phyloP scores from a whole-genome alignment of 2,113 vertebrate genomes.

The Gorsachius goisagi region DNA sequence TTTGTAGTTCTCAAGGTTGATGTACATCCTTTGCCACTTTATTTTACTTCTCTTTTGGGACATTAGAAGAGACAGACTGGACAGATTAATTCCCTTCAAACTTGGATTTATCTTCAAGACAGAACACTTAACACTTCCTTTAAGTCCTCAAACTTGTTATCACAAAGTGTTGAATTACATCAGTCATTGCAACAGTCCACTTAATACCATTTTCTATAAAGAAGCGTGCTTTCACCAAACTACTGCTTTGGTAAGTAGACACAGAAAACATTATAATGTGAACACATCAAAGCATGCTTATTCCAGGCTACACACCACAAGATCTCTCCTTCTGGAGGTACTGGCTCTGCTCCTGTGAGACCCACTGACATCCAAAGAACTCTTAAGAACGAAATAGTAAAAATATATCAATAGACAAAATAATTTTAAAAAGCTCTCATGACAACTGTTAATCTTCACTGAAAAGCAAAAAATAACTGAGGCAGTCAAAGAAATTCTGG shows the following conservation, averaged over 20 bases:
- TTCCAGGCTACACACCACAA: slow-evolving; percentile 77
- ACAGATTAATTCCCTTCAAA: not conserved
- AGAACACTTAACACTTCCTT: not conserved
- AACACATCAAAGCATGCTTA: not conserved
- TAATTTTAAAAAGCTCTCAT: not conserved
- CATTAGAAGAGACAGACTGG: not conserved
- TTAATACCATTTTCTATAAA: not conserved
- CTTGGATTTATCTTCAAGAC: not conserved
- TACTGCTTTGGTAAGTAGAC: not conserved
- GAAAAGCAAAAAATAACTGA: not conserved
- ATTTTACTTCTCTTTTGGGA: not conserved
- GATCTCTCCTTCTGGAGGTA: slow-evolving; percentile 79
- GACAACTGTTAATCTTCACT: not conserved
- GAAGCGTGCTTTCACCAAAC: not conserved
- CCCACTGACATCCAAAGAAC: slow-evolving; percentile 69
- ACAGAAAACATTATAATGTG: not conserved
- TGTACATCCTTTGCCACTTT: not conserved
- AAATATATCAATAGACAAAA: not conserved
- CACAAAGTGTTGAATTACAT: not conserved
- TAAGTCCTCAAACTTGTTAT: not conserved
- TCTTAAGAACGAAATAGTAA: slow-evolving; percentile 76
- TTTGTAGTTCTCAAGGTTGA: not conserved
- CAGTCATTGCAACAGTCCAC: not conserved
- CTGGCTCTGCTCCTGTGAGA: slow-evolving; percentile 76
- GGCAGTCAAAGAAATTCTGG: not conserved